A percentile compares a stretch with the other conserved stretches of the same genome.
Evolutionary conservation across 2,113 vertebrate genomes (phyloP).

Genomic region (Axis porcinus): DNA sequence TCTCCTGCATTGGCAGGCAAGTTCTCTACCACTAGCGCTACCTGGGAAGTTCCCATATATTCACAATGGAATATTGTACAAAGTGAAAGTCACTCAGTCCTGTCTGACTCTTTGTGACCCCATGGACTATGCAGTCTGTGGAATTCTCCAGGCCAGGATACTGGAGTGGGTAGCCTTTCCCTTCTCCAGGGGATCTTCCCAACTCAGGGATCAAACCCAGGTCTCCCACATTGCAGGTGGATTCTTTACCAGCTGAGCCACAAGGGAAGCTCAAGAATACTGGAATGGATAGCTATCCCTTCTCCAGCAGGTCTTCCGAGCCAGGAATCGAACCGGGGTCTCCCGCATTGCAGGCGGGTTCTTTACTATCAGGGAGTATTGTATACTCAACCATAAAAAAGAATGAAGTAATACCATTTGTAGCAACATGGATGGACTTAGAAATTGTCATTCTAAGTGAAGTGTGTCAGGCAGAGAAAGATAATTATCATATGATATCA

Average conservation of each 20-base stretch:
- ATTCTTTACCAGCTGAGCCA: not conserved
- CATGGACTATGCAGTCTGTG: not conserved
- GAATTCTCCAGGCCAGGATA: not conserved
- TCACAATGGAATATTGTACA: not conserved
- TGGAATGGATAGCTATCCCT: not conserved
- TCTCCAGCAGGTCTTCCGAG: not conserved
- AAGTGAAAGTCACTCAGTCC: not conserved
- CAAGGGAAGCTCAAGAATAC: not conserved
- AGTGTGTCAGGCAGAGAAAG: not conserved
- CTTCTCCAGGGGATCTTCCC: not conserved
- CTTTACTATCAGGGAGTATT: not conserved
- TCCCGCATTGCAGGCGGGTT: accelerated
- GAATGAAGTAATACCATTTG: not conserved
- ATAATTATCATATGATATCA: not conserved
- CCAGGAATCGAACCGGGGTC: not conserved
- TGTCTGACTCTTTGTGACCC: not conserved
- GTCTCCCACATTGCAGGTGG: not conserved
- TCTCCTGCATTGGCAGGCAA: not conserved
- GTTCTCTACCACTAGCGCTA: not conserved
- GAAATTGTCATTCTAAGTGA: not conserved
- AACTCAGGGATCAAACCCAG: not conserved
- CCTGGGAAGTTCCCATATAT: not conserved
- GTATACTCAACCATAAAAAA: not conserved
- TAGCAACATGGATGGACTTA: not conserved
- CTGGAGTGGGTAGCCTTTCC: not conserved